Evolutionary conservation across 2,888 invertebrate species (phyloP), one percentile per base, ranked within the genome.

Genomic region (Sipha maydis): DNA sequence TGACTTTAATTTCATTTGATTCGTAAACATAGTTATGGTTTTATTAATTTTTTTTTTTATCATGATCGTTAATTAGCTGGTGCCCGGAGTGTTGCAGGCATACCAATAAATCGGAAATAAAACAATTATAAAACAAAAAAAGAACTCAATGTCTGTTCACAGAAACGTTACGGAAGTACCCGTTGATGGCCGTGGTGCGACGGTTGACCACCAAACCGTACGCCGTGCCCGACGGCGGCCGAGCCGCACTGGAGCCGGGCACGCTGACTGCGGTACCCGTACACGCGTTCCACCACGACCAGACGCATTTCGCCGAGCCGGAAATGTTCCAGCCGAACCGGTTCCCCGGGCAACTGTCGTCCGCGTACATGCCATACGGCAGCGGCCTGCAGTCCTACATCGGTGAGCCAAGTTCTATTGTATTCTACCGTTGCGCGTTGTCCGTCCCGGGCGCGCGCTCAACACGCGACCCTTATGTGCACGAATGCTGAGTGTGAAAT

Each of bases 91-190:
- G 34, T 34, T 34, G 34, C 4, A 3, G 34, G 4, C 3, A 34
- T 4, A 4, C 4, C 2, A 34, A 34, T 34, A 4, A 34, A 34
- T 34, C 34, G 34, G 34, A 34, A 34, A 34, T 4, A 34, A 34
- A 34, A 34, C 34, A 34, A 34, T 34, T 34, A 34, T 34, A 34
- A 34, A 34, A 34, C 4, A 34, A 3, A 34, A 34, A 34, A 34
- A 34, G 4, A 34, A 34, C 2, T 34, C 34, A 34, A 41, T 14
- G 17, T 41, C 76, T 67, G 84, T 73, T 3, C 73, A 9, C 75
- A 88, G 86, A 88, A 75, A 82, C 86, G 14, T 61, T 88, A n/a
- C 86, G 86, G 17, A 88, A 80, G 73, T 88, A 88, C 25, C 86
- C 86, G 31, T 11, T 88, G 38, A 25, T 5, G 19, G 5, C 80